Evolutionary conservation across 92 coral and sea anemone genomes (phyloP).

Genomic region (Bergia sp.): DNA sequence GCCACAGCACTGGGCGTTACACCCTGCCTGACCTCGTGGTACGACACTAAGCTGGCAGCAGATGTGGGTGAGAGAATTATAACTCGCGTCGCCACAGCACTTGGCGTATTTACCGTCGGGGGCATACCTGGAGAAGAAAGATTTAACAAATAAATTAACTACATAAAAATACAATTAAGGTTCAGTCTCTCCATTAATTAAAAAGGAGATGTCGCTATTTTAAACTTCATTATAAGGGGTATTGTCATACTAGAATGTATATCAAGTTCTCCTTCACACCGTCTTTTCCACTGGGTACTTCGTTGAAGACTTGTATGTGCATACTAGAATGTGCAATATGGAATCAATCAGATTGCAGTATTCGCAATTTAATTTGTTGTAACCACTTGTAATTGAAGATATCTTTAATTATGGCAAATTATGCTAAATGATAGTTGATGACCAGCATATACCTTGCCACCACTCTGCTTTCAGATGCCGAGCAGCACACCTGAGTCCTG

Average conservation of each 20-base stretch:
- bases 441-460: constrained; percentile 6
- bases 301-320: no score
- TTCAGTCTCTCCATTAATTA: no score
- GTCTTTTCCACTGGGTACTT: no score
- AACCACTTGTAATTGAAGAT: no score
- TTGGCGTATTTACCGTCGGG: constrained; percentile 46
- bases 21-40: constrained; percentile 13
- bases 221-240: no score
- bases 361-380: no score
- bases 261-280: no score
- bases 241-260: no score
- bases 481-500: constrained; percentile 43
- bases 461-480: constrained; percentile 33
- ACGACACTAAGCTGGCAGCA: constrained; percentile 42
- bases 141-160: no score
- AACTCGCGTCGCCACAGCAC: constrained; percentile 48
- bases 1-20: constrained; percentile 38
- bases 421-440: not conserved
- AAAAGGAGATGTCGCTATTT: no score
- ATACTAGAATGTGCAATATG: not conserved
- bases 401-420: not conserved
- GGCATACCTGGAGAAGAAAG: constrained; percentile 25
- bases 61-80: constrained; percentile 45
- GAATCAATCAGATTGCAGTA: not conserved
- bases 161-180: no score